Percentiles rank a stretch among this genome's conserved stretches.
These are phyloP conservation scores for Cariama cristata DNA, from an alignment of 2,113 vertebrate genomes.

Conservation along the genomic window DNA sequence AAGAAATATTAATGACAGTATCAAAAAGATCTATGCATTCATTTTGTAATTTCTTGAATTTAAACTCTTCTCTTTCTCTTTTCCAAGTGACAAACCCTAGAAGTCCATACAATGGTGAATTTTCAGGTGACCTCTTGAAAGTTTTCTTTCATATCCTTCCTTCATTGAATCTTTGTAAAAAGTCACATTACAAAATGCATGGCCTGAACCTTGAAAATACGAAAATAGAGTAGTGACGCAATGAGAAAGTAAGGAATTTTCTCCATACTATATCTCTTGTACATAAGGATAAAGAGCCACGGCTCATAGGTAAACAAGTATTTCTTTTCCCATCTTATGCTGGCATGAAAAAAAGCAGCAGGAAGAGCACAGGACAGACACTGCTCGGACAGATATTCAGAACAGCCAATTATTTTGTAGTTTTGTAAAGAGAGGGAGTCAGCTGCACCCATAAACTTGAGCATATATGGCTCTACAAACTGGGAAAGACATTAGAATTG, in stretches of 20 bases:
- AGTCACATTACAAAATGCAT: background rate
- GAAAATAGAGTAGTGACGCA: background rate
- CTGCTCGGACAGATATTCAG: too few species aligned
- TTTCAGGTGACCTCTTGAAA: background rate
- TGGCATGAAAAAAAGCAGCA: background rate
- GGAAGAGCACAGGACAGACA: background rate
- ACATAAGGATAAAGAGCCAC: background rate
- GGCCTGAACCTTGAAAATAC: background rate
- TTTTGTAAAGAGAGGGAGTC: background rate
- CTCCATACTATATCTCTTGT: background rate
- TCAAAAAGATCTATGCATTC: background rate
- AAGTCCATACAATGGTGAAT: background rate
- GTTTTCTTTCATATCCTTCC: background rate
- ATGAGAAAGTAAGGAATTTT: background rate
- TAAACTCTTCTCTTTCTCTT: background rate
- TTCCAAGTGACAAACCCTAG: background rate
- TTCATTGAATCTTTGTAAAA: background rate
- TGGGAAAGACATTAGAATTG: background rate
- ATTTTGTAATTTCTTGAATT: background rate
- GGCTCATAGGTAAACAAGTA: background rate
- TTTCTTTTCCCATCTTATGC: background rate
- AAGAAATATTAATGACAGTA: background rate
- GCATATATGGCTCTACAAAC: background rate
- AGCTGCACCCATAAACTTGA: background rate
- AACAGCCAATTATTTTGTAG: background rate